Base-by-base conservation (phyloP, 2,888 invertebrate genomes). In the Orchestes rusci region DNA sequence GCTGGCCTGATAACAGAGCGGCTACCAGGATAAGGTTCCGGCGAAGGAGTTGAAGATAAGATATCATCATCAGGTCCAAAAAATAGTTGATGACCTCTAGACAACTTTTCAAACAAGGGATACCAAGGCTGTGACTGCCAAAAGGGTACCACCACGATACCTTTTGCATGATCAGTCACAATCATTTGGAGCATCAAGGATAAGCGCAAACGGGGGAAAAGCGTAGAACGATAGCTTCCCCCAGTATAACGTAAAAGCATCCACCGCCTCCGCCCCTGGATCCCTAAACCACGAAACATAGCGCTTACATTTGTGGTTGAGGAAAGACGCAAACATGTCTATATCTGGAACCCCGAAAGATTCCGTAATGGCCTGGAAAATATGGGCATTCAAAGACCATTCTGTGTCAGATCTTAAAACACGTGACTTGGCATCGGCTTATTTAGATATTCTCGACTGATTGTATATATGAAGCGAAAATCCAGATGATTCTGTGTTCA, bases 181-280 rank as follows among this genome's bases (percentile, higher is more conserved):
- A 64, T 60, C 47, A 63, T 63, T 39, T 52, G 43, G 12, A 45
- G 27, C 13, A 19, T 38, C 17, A 7, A 32, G 17, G n/a, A 43
- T 28, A 3, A 46, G 51, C 7, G 32, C 4, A 13, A 32, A 32
- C 10, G 34, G 34, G 2, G 34, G 34, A n/a, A 34, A 34, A 18
- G 34, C 34, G 33, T 50, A 50, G 17, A 52, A 50, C 13, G 10
- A 15, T 15, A 39, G 34, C 4, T 40, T 23, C 2, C 18, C 31
- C 54, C 54, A 46, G 45, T 28, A 20, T 38, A 40, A 48, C 16
- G 55, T 61, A 42, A 61, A 59, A 1, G 60, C 60, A 36, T 60
- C 59, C 1, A 59, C 43, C 3, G 46, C 45, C 3, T 41, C 13
- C 0, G 57, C 50, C 5, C 49, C 48, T 4, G 56, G 56, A 37